Conservation (phyloP, 2,113 vertebrate genomes). For the Thunnus thynnus region DNA sequence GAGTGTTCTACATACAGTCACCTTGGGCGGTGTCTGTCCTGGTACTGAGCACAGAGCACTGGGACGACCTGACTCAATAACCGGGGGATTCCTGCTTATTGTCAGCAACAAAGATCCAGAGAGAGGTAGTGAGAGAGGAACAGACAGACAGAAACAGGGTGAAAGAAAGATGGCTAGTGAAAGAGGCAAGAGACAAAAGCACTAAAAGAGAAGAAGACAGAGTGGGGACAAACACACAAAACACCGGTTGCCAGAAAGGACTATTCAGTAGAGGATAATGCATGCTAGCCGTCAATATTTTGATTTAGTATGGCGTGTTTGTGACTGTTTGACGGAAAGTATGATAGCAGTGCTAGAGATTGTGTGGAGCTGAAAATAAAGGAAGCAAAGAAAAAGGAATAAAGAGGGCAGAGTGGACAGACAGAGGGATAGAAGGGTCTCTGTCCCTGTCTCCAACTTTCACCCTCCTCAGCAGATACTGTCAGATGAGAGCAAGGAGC, state of each 20-base stretch:
- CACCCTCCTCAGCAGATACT: constrained; percentile 64
- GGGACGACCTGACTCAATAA: constrained; percentile 51
- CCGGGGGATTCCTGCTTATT: constrained; percentile 61
- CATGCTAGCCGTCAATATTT: constrained; percentile 9
- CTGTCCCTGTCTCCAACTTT: constrained; percentile 61
- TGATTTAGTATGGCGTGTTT: background rate
- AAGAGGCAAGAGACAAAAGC: background rate
- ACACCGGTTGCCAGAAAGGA: constrained; percentile 3
- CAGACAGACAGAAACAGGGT: background rate
- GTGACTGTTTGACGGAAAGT: background rate
- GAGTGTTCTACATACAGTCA: constrained; percentile 75
- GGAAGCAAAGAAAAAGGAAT: background rate
- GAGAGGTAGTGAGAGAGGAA: background rate
- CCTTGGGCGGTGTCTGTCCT: constrained; percentile 75
- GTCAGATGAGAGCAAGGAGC: constrained; percentile 59
- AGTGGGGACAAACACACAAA: constrained; percentile 6
- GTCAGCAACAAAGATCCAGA: constrained; percentile 23
- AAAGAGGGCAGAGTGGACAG: constrained; percentile 32
- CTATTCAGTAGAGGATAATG: background rate
- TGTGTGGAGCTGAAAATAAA: background rate
- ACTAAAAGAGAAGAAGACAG: background rate
- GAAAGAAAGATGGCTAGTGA: background rate
- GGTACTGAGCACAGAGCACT: constrained; percentile 51
- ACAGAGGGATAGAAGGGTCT: constrained; percentile 40
- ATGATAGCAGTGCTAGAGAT: background rate